Evolutionary conservation across 2,797 vertebrate species (phyloP).

Genomic region (Nannoperca australis): DNA sequence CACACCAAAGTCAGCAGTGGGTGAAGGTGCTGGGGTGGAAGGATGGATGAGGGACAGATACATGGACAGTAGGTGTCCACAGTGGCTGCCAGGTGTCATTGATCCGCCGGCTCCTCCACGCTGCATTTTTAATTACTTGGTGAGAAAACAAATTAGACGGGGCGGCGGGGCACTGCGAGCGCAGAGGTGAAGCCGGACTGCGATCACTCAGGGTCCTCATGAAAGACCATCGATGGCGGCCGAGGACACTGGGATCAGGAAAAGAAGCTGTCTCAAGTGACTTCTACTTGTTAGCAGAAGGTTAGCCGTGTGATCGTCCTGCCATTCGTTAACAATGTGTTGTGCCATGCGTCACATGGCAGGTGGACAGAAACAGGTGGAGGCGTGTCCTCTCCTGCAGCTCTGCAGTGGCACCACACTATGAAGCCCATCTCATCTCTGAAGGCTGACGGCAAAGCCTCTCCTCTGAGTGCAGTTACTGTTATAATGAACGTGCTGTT

Average conservation of each 20-base stretch:
- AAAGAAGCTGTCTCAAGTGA: constrained; percentile 4
- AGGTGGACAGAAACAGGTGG: neutral
- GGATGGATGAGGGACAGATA: constrained; percentile 29
- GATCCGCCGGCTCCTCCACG: constrained; percentile 57
- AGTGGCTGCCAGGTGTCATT: constrained; percentile 60
- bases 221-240: constrained; percentile 36
- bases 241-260: constrained; percentile 15
- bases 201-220: constrained; percentile 44
- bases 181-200: constrained; percentile 43
- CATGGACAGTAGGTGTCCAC: constrained; percentile 46
- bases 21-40: constrained; percentile 10
- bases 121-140: constrained; percentile 76
- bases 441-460: neutral
- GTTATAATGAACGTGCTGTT: constrained; percentile 28
- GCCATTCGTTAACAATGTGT: neutral
- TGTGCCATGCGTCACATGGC: neutral
- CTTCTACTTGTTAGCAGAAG: constrained; percentile 5
- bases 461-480: constrained; percentile 41
- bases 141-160: constrained; percentile 74
- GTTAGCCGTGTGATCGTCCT: no score
- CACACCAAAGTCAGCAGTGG: constrained; percentile 30
- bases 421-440: constrained; percentile 1
- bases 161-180: constrained; percentile 33
- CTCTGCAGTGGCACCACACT: neutral
- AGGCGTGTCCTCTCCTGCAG: neutral